Evolutionary conservation across 53 echinoderm and acorn worm genomes (phyloP).

Genomic region (Glandiceps talaboti): DNA sequence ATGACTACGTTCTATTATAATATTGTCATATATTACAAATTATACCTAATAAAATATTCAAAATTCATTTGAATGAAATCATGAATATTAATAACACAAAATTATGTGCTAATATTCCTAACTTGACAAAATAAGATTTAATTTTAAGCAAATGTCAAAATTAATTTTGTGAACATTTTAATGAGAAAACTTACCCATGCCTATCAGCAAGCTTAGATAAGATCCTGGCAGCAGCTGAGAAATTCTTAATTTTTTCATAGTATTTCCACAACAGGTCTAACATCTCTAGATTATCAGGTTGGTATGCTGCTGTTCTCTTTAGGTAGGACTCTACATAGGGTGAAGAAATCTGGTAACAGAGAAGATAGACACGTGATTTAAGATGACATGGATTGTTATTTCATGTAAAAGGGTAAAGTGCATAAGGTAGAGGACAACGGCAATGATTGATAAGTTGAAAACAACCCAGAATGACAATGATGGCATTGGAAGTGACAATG

Average conservation of each 20-base stretch:
- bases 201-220: constrained; percentile 86
- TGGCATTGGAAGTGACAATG: too few species aligned
- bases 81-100: too few species aligned
- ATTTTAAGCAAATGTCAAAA: too few species aligned
- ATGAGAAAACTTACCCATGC: constrained; percentile 61
- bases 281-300: constrained; percentile 76
- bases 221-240: constrained; percentile 82
- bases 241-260: constrained; percentile 85
- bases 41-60: too few species aligned
- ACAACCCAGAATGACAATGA: too few species aligned
- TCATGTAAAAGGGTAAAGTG: background rate
- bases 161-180: too few species aligned
- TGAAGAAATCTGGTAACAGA: constrained; percentile 47
- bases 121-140: too few species aligned
- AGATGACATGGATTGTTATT: background rate
- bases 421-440: background rate
- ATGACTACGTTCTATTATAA: too few species aligned
- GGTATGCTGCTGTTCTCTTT: constrained; percentile 69
- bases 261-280: constrained; percentile 95
- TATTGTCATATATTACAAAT: too few species aligned
- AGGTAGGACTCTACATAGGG: constrained; percentile 86
- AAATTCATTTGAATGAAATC: too few species aligned
- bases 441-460: background rate
- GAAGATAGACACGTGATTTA: background rate
- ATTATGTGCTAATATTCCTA: too few species aligned